Percentiles rank a stretch among this genome's conserved stretches.
Conservation (phyloP, 2,113 vertebrate species). For the Spheniscus mendiculus region DNA sequence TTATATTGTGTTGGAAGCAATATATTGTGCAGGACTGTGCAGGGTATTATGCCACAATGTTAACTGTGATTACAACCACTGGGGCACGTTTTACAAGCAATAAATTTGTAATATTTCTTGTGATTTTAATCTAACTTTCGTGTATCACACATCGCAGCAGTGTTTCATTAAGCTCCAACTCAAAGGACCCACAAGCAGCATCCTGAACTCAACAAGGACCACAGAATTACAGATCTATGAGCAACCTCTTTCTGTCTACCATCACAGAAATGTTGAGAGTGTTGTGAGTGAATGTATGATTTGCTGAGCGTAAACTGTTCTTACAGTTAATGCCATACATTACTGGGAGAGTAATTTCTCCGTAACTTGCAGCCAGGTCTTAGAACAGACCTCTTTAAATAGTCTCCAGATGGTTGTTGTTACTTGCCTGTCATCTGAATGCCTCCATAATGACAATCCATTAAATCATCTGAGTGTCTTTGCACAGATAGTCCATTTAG, state of each 20-base stretch:
- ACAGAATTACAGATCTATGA: not conserved
- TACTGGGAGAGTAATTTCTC: not conserved
- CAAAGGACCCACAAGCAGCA: not conserved
- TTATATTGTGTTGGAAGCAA: not conserved
- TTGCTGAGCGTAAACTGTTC: not conserved
- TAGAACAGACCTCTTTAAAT: not conserved
- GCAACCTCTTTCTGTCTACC: not conserved
- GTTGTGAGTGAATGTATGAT: not conserved
- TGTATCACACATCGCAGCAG: not conserved
- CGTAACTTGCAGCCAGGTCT: not conserved
- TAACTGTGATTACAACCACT: not conserved
- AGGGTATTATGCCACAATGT: not conserved
- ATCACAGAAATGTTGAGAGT: not conserved
- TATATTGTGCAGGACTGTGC: not conserved
- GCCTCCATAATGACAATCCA: not conserved
- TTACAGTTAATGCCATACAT: not conserved
- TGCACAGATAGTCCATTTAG: not conserved
- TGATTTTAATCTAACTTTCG: not conserved
- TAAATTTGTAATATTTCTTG: not conserved
- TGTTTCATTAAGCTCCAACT: not conserved
- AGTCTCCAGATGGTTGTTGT: constrained; percentile 4
- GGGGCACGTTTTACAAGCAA: not conserved
- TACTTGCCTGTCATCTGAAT: not conserved
- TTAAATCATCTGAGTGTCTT: not conserved
- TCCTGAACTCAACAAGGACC: not conserved